Evolutionary conservation across 2,113 vertebrate genomes (phyloP), one percentile per base, ranked within the genome.

Genomic region (Plectropomus leopardus): DNA sequence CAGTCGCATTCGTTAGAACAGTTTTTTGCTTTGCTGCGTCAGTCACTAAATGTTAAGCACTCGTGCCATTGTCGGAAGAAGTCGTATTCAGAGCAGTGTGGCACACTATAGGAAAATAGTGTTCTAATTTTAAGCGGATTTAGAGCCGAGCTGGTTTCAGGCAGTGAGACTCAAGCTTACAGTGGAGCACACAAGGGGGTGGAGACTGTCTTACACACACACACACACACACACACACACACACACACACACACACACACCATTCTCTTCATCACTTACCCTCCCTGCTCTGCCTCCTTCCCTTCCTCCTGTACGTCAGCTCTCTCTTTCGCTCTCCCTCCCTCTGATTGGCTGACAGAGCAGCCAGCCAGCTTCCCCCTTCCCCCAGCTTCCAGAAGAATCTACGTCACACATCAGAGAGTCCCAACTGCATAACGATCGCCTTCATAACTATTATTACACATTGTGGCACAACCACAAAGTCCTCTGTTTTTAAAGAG

Each of bases 111-210:
- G 21, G 30, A 64, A 84, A 83, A 77, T 73, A 50, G 70, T 84
- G 78, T 68, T 88, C 63, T 88, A 85, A 83, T 87, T 93, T 83
- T 91, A 92, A 92, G 92, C 51, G 63, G 90, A 89, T 93, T 92
- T 84, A 58, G 66, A 85, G 45, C 60, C 16, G 48, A 88, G 89
- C 90, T 91, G 88, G 79, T 87, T 93, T 86, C 71, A 69, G 67
- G 77, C 87, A 86, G 86, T 47, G 84, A 90, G 90, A 79, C 78
- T 58, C 4, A 11, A 69, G 74, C 85, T 76, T 78, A 70, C 84
- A 84, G 82, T 78, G 85, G 79, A 80, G 68, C 13, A 21, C 40
- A 16, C 9, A 5, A 66, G 80, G 80, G 83, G 86, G 87, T 66
- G 86, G 89, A 84, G 90, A 77, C 86, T 81, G 30, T 59, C 50